Percentiles rank a stretch among this genome's conserved stretches.
phyloP scores from a whole-genome alignment of 2,113 vertebrate genomes.

The Spilogale gracilis region DNA sequence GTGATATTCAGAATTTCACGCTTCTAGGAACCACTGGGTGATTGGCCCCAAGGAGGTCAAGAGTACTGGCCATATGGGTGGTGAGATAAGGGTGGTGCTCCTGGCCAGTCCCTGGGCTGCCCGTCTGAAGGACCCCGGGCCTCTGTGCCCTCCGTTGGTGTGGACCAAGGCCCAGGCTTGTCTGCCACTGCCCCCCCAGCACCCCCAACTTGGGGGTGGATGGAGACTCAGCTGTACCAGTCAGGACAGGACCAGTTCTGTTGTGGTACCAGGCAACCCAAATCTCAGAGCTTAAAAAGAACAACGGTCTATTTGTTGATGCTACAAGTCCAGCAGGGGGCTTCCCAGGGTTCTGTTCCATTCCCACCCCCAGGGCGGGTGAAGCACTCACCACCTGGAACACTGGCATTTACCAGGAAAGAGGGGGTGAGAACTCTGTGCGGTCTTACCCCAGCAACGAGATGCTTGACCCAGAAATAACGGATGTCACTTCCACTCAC shows the following conservation, averaged over 20 bases:
- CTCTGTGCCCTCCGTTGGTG: neutral
- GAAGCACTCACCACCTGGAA: neutral
- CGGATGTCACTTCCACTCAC: neutral
- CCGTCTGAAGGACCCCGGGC: neutral
- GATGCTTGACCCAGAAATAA: neutral
- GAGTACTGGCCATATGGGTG: rapidly evolving
- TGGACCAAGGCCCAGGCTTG: neutral
- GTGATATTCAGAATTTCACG: neutral
- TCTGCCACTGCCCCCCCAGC: neutral
- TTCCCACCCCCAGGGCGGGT: neutral
- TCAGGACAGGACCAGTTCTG: neutral
- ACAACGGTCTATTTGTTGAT: neutral
- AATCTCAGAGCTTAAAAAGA: neutral
- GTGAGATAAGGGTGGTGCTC: neutral
- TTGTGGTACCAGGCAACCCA: neutral
- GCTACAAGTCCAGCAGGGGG: neutral
- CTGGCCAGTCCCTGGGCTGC: neutral
- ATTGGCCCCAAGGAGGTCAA: neutral
- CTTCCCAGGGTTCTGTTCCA: no score
- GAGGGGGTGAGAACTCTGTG: neutral
- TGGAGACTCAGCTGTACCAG: neutral
- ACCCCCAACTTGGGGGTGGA: no score
- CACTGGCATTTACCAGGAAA: neutral
- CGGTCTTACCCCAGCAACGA: neutral
- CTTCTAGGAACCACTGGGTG: neutral